Evolutionary conservation across 2,888 invertebrate species (phyloP).

Genomic region (Sphaeridia pumilis): DNA sequence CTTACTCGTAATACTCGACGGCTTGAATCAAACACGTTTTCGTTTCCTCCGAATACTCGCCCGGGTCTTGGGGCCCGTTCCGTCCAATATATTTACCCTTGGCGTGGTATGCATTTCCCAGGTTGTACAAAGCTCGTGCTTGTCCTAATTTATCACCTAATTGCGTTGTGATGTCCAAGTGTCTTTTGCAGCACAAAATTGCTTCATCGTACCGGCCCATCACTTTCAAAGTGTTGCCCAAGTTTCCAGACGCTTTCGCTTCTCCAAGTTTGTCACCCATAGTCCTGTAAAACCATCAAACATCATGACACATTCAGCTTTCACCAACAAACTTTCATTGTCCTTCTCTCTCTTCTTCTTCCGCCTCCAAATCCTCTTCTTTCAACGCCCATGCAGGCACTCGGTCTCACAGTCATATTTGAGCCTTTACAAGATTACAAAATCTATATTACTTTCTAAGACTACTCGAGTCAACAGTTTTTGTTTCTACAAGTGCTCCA

Average conservation of each 20-base stretch:
- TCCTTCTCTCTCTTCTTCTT: no score
- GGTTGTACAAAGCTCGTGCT: conserved; percentile 87
- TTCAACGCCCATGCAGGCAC: no score
- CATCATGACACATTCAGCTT: no score
- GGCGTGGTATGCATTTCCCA: conserved; percentile 94
- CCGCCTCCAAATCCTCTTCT: no score
- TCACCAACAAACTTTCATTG: not conserved
- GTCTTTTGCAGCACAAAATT: conserved; percentile 85
- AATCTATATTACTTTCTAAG: no score
- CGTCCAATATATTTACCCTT: conserved; percentile 76
- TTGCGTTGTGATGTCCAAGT: conserved; percentile 66
- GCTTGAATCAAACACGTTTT: conserved; percentile 79
- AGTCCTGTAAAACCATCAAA: conserved; percentile 46
- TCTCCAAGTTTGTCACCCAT: conserved; percentile 89
- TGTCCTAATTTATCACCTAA: conserved; percentile 50
- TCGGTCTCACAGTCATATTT: no score
- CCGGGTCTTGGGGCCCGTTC: conserved; percentile 72
- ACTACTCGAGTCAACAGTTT: no score
- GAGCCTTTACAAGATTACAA: no score
- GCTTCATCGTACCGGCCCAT: conserved; percentile 96
- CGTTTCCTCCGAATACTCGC: conserved; percentile 87
- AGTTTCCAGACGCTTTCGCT: conserved; percentile 95
- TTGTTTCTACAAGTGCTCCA: no score
- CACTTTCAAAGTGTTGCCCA: conserved; percentile 94
- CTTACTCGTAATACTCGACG: conserved; percentile 58